These are phyloP conservation scores for Oryctolagus cuniculus DNA, from an alignment of 2,113 vertebrate species.

Conservation along the genomic window mOryCun1.1 NC_091432.1:213931501-213932000, in stretches of 20 bases:
- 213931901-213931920: not conserved
- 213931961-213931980: not conserved
- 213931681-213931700: not conserved
- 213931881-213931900: not conserved
- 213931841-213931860: not conserved
- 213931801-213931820: not conserved
- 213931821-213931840: not conserved
- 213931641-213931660: too few species aligned
- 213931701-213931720: not conserved
- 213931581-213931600: too few species aligned
- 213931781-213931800: constrained; percentile 38
- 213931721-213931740: not conserved
- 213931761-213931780: not conserved
- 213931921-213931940: not conserved
- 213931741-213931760: constrained; percentile 18
- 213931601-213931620: too few species aligned
- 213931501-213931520: too few species aligned
- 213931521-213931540: too few species aligned
- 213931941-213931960: not conserved
- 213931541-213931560: too few species aligned
- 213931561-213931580: too few species aligned
- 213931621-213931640: too few species aligned
- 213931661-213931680: too few species aligned
- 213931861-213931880: not conserved
- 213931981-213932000: not conserved